A percentile compares a stretch with the other conserved stretches of the same genome.
Evolutionary conservation across 2,113 vertebrate species (phyloP).

Genomic region (Calyptommatus sinebrachiatus): DNA sequence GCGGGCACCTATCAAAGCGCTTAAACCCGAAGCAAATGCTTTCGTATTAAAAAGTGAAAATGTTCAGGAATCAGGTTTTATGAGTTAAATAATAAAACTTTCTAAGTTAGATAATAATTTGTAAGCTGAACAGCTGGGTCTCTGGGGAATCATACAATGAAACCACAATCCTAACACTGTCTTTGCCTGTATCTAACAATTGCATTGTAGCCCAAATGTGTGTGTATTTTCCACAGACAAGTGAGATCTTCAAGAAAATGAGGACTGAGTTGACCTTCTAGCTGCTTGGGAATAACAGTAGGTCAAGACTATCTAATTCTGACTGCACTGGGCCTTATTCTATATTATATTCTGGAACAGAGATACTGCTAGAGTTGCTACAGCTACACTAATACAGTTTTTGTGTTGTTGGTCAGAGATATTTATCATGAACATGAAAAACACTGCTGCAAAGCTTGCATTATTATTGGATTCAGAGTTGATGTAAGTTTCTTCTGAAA

Average conservation of each 20-base stretch:
- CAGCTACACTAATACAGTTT: no score
- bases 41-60: slow-evolving; percentile 8
- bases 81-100: slow-evolving; percentile 40
- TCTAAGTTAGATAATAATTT: slow-evolving; percentile 12
- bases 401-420: no score
- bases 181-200: background rate
- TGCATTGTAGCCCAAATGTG: background rate
- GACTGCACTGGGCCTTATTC: no score
- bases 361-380: no score
- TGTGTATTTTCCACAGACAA: background rate
- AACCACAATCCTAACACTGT: background rate
- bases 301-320: background rate
- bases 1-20: slow-evolving; percentile 21
- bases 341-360: no score
- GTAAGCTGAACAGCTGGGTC: background rate
- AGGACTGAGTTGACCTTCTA: background rate
- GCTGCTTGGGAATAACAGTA: background rate
- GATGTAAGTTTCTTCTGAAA: no score
- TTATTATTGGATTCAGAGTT: no score
- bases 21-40: slow-evolving; percentile 40
- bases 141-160: background rate
- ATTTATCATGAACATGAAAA: no score
- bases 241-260: background rate
- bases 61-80: slow-evolving; percentile 26
- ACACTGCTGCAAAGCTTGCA: no score